Percentiles rank a stretch among this genome's conserved stretches.
Conservation (phyloP, 1,140 invertebrate genomes). For the Melanaphis sacchari region DNA sequence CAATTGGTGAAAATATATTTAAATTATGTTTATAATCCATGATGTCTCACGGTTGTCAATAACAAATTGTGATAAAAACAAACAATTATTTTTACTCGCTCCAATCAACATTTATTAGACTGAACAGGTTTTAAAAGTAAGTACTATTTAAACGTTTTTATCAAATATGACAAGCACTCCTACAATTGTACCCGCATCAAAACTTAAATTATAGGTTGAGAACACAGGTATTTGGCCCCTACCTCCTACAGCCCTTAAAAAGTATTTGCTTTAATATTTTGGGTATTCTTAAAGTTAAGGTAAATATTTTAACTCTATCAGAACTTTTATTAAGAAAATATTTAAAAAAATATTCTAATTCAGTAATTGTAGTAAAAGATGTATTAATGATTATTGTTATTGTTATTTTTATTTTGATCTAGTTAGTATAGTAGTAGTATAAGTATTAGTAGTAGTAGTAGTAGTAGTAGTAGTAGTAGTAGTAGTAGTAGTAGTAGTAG, state of each 20-base stretch:
- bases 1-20: conserved; percentile 42
- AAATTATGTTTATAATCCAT: conserved; percentile 34
- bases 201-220: neutral
- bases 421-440: neutral
- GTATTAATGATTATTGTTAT: neutral
- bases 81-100: neutral
- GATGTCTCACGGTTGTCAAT: conserved; percentile 12
- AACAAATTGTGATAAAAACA: neutral
- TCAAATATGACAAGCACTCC: neutral
- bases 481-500: neutral
- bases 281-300: neutral
- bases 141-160: neutral
- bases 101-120: neutral
- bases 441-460: neutral
- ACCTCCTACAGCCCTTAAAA: neutral
- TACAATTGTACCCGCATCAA: neutral
- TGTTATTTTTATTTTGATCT: neutral
- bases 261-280: neutral
- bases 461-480: neutral
- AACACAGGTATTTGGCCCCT: neutral
- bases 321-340: neutral
- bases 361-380: neutral
- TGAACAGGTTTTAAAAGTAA: conserved; percentile 11
- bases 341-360: neutral
- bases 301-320: neutral